Base-by-base conservation (phyloP, 2,797 vertebrate genomes). In the Sus cebifrons region DNA sequence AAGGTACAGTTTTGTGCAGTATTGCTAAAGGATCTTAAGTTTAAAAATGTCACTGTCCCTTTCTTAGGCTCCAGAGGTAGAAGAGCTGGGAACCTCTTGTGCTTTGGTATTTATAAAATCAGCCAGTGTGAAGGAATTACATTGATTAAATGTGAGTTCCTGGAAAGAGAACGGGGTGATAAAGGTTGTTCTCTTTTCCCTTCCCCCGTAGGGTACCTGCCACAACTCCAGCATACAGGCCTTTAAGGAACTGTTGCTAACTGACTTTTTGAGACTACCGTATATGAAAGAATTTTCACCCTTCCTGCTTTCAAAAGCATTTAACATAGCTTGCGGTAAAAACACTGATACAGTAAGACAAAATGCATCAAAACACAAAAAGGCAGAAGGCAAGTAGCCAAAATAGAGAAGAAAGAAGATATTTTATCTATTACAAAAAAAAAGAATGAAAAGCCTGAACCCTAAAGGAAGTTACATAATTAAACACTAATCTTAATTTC, bases 241-340 rank as follows among this genome's bases (percentile, higher is more conserved):
- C 93, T 94, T 88, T 60, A 52, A 81, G 62, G 54, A 65, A 68
- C 36, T 79, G 40, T 92, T 94, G 75, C 78, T 62, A 32, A 85
- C 58, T 86, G 52, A 52, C 85, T 89, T 91, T 94, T 79, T 62
- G 77, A 86, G 96, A 70, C 84, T n/a, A n/a, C 58, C 20, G 73
- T 60, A 94, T 96, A 90, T 89, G 86, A 87, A 86, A 77, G 64
- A 90, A 75, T 83, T 78, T 94, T 94, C 83, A 67, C 29, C 36
- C 44, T 54, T 79, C 18, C 54, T 91, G 15, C 73, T 94, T 91
- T 88, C 90, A 82, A 65, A 92, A 86, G 73, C 54, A 68, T 40
- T 65, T 60, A 70, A 58, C 32, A 0, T 36, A 52, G 68, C 36
- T 58, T 90, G 54, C 62, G 60, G 10, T 90, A 87, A 74, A 93